These are phyloP conservation scores for Hemicordylus capensis DNA, from an alignment of 2,113 vertebrate species.

Conservation along the genomic window DNA sequence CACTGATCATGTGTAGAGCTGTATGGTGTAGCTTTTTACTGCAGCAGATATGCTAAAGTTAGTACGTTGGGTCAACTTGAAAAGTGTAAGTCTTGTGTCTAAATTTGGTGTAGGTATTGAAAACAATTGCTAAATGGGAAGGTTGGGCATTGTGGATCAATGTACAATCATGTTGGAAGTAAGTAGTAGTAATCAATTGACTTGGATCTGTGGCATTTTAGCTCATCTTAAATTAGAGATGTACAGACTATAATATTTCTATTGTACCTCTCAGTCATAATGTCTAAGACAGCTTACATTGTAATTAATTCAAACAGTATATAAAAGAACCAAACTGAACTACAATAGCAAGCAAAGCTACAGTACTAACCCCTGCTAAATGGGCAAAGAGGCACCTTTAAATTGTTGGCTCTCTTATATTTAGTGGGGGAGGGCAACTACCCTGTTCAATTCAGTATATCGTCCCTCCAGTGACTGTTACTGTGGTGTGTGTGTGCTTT, in stretches of 20 bases:
- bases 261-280: background rate
- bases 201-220: background rate
- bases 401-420: no score
- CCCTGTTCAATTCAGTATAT: no score
- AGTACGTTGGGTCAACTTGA: background rate
- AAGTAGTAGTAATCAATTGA: background rate
- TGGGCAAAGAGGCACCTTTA: no score
- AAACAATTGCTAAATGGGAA: background rate
- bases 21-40: accelerated
- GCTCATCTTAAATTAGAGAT: background rate
- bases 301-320: background rate
- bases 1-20: no score
- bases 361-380: no score
- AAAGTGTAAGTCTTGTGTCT: background rate
- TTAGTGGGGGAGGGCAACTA: no score
- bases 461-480: no score
- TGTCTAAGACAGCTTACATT: background rate
- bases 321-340: background rate
- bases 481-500: no score
- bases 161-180: background rate
- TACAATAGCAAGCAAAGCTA: background rate
- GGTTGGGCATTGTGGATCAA: accelerated
- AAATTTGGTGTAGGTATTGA: background rate
- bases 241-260: background rate
- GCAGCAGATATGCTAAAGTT: accelerated